Evolutionary conservation across 2,888 invertebrate species (phyloP).

Genomic region (Camptogramma bilineatum): DNA sequence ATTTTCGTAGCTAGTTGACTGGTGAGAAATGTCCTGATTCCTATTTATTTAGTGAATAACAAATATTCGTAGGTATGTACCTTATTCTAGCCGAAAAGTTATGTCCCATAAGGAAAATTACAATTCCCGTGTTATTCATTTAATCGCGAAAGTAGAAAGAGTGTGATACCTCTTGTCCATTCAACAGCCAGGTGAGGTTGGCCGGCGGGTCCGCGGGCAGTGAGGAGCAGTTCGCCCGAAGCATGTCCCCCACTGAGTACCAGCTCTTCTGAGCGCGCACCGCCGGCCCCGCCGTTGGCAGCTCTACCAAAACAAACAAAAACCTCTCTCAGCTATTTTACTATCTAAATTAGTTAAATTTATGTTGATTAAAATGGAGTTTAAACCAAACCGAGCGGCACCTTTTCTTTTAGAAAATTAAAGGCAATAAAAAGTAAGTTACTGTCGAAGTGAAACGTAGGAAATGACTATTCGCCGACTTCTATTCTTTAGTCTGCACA

Average conservation of each 20-base stretch:
- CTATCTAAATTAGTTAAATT: conserved; percentile 34
- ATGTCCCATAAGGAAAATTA: too few relatives aligned
- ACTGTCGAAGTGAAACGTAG: conserved; percentile 23
- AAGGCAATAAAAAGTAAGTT: conserved; percentile 33
- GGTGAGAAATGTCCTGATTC: too few relatives aligned
- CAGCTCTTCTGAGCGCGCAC: conserved; percentile 88
- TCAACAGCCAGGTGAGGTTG: conserved; percentile 88
- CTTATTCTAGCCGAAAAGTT: too few relatives aligned
- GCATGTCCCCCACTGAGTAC: conserved; percentile 88
- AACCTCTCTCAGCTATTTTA: conserved; percentile 22
- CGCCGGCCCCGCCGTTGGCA: conserved; percentile 87
- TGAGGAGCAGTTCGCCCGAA: conserved; percentile 89
- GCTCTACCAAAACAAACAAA: conserved; percentile 72
- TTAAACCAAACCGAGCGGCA: conserved; percentile 26
- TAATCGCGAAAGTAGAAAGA: too few relatives aligned
- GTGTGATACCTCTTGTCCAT: conserved; percentile 85
- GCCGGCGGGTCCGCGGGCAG: conserved; percentile 88
- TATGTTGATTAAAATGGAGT: conserved; percentile 36
- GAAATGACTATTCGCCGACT: conserved; percentile 25
- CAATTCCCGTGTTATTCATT: too few relatives aligned
- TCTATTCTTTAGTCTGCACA: conserved; percentile 9
- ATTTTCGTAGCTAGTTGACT: too few relatives aligned
- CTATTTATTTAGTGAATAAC: too few relatives aligned
- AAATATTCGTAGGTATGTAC: too few relatives aligned
- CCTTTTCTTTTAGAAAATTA: conserved; percentile 25